phyloP scores from a whole-genome alignment of 1,140 invertebrate species.

The Cydia strobilella region DNA sequence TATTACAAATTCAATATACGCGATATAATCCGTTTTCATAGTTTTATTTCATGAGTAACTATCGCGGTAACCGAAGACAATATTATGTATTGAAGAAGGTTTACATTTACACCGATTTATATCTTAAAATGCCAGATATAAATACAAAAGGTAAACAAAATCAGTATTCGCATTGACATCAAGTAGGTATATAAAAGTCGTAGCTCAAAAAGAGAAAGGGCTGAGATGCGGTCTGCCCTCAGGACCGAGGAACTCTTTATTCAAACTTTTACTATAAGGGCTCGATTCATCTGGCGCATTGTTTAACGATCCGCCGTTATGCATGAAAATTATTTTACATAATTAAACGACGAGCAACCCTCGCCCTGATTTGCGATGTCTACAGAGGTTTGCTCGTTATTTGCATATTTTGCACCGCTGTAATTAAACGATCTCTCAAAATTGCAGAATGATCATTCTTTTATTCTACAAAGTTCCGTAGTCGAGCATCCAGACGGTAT shows the following conservation, averaged over 20 bases:
- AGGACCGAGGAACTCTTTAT: slow-evolving; percentile 62
- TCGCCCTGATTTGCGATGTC: slow-evolving; percentile 73
- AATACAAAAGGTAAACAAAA: slow-evolving; percentile 2
- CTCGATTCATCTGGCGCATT: slow-evolving; percentile 70
- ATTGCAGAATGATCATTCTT: not conserved
- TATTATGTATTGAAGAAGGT: not conserved
- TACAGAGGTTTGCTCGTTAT: slow-evolving; percentile 63
- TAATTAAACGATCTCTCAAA: slow-evolving; percentile 58
- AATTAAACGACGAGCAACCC: slow-evolving; percentile 72
- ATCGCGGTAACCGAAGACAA: too few relatives aligned
- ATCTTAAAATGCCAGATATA: not conserved
- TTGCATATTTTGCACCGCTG: slow-evolving; percentile 67
- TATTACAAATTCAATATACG: too few relatives aligned
- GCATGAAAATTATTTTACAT: slow-evolving; percentile 78
- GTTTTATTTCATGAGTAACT: too few relatives aligned
- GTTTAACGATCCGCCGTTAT: slow-evolving; percentile 70
- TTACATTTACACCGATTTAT: not conserved
- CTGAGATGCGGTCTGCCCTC: slow-evolving; percentile 53
- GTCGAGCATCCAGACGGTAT: not conserved
- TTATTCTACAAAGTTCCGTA: not conserved
- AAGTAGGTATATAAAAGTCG: slow-evolving; percentile 28
- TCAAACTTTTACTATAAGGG: slow-evolving; percentile 69
- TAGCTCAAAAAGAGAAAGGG: slow-evolving; percentile 49
- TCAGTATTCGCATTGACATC: not conserved
- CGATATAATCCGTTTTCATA: too few relatives aligned